Evolutionary conservation across 2,797 vertebrate species (phyloP).

Genomic region (Moxostoma hubbsi): DNA sequence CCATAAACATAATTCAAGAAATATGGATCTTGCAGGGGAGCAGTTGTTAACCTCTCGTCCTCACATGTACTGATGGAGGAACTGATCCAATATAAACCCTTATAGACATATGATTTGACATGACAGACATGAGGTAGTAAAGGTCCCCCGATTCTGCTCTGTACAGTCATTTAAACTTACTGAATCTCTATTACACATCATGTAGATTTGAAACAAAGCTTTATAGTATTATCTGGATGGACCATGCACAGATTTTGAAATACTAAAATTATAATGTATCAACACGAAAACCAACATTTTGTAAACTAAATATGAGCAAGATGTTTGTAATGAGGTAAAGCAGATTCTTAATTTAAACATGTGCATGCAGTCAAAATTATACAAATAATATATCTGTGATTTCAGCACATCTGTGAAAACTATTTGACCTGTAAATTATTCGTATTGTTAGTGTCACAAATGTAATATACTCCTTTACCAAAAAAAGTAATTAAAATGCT

Average conservation of each 20-base stretch:
- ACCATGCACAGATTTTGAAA: too few relatives aligned
- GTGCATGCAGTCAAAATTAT: background rate
- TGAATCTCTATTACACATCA: too few relatives aligned
- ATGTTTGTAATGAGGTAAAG: background rate
- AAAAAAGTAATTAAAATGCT: background rate
- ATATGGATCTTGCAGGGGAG: background rate
- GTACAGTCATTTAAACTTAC: too few relatives aligned
- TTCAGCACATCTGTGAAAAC: background rate
- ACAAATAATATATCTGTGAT: background rate
- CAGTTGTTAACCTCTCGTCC: background rate
- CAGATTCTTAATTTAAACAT: slow-evolving; percentile 2
- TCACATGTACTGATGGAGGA: background rate
- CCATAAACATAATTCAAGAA: too few relatives aligned
- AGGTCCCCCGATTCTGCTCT: background rate
- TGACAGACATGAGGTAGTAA: slow-evolving; percentile 21
- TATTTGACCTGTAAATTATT: background rate
- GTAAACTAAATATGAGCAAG: slow-evolving; percentile 2
- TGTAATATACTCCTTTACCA: background rate
- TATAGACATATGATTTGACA: slow-evolving; percentile 2
- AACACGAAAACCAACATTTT: background rate
- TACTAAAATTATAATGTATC: too few relatives aligned
- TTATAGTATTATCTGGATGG: too few relatives aligned
- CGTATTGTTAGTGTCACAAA: background rate
- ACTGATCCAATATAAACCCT: background rate
- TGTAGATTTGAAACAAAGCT: too few relatives aligned